These are phyloP conservation scores for Centropristis striata DNA, from an alignment of 2,113 vertebrate species.

Conservation along the genomic window DNA sequence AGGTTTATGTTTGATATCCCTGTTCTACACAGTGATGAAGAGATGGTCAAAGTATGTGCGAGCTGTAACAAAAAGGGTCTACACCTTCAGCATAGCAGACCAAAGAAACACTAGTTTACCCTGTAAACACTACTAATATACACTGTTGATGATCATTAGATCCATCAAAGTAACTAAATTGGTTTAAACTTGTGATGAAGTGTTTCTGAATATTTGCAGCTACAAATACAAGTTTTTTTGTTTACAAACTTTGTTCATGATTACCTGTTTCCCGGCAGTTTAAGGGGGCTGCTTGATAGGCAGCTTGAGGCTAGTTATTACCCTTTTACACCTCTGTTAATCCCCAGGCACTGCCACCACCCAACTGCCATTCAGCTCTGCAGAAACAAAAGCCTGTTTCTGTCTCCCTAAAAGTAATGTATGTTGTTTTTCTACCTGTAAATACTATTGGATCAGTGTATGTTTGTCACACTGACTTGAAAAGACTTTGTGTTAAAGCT, in stretches of 20 bases:
- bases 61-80: not conserved
- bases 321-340: conserved; percentile 48
- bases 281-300: not conserved
- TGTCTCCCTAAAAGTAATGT: conserved; percentile 14
- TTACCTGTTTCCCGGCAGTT: conserved; percentile 11
- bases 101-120: too few relatives aligned
- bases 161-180: not conserved
- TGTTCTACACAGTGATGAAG: not conserved
- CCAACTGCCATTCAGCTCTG: conserved; percentile 46
- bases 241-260: not conserved
- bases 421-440: not conserved
- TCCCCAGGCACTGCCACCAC: conserved; percentile 43
- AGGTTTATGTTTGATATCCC: not conserved
- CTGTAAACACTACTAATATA: not conserved
- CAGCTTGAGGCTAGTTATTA: conserved; percentile 66
- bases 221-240: not conserved
- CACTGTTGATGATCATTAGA: not conserved
- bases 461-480: not conserved
- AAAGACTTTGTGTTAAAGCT: not conserved
- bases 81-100: not conserved
- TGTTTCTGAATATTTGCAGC: not conserved
- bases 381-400: conserved; percentile 81
- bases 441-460: not conserved
- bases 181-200: not conserved
- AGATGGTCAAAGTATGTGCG: not conserved